Evolutionary conservation across 2,888 invertebrate species (phyloP).

Genomic region (Aleiodes leptofemur): DNA sequence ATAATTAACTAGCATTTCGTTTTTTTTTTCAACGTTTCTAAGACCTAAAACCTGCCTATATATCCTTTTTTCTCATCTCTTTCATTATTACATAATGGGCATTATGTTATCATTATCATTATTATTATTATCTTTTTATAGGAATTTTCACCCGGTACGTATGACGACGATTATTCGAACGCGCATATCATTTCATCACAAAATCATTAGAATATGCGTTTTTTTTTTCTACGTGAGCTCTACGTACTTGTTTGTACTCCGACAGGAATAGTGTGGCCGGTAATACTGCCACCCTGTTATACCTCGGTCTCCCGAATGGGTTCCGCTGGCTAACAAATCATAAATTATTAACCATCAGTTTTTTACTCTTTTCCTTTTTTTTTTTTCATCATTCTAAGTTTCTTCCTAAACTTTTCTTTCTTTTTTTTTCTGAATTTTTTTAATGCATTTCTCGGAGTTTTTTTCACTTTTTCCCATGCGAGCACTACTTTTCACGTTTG

Average conservation of each 20-base stretch:
- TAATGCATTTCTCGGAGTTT: constrained; percentile 47
- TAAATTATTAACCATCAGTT: constrained; percentile 72
- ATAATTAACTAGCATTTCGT: too few relatives aligned
- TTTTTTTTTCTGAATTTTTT: constrained; percentile 50
- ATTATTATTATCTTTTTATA: constrained; percentile 25
- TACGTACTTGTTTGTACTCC: constrained; percentile 81
- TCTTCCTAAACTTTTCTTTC: constrained; percentile 56
- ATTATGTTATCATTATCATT: too few relatives aligned
- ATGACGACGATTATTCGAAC: constrained; percentile 50
- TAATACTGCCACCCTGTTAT: constrained; percentile 80
- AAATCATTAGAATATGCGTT: constrained; percentile 72
- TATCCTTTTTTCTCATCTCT: not conserved
- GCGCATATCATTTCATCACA: constrained; percentile 63
- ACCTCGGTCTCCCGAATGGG: constrained; percentile 87
- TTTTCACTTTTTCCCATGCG: constrained; percentile 42
- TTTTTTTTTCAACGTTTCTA: too few relatives aligned
- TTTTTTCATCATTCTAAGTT: constrained; percentile 63
- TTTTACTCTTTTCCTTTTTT: constrained; percentile 58
- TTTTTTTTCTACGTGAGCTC: constrained; percentile 71
- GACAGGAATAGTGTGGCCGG: constrained; percentile 77
- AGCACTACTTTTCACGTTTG: constrained; percentile 33
- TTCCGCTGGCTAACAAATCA: constrained; percentile 83
- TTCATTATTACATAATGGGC: not conserved
- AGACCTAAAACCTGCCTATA: not conserved
- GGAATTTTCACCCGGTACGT: constrained; percentile 37